Percentiles rank a stretch among this genome's conserved stretches.
phyloP scores from a whole-genome alignment of 30 jellyfish, hydroid and myxozoan genomes.

The Aurelia sp. region DNA sequence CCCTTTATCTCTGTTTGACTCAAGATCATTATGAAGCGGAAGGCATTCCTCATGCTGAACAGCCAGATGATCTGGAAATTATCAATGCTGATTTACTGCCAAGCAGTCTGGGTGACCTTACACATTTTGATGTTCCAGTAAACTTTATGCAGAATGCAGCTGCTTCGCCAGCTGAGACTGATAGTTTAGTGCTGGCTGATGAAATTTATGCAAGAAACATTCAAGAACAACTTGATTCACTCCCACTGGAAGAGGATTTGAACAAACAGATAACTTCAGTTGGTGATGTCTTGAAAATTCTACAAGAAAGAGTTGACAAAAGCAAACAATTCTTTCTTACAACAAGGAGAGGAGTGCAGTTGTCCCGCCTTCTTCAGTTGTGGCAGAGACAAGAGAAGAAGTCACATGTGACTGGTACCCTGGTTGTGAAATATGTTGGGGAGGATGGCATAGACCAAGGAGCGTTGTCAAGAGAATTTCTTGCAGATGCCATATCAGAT shows the following conservation, averaged over 20 bases:
- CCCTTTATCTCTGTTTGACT: slow-evolving; percentile 22
- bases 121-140: neutral
- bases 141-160: too few relatives aligned
- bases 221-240: too few relatives aligned
- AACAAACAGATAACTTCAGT: too few relatives aligned
- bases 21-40: slow-evolving; percentile 28
- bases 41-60: slow-evolving; percentile 8
- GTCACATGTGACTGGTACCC: neutral
- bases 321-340: slow-evolving; percentile 16
- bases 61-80: neutral
- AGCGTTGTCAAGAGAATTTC: slow-evolving; percentile 39
- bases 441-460: slow-evolving; percentile 45
- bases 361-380: slow-evolving; percentile 13
- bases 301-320: slow-evolving; percentile 21
- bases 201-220: too few relatives aligned
- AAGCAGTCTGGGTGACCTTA: neutral
- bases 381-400: slow-evolving; percentile 42
- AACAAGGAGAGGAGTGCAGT: slow-evolving; percentile 34
- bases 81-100: neutral
- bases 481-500: neutral
- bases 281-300: neutral
- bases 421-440: slow-evolving; percentile 17
- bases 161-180: too few relatives aligned
- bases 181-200: too few relatives aligned
- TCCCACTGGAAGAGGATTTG: too few relatives aligned